Evolutionary conservation across 2,797 vertebrate genomes (phyloP), one percentile per base, ranked within the genome.

Genomic region (Scolopax rusticola): DNA sequence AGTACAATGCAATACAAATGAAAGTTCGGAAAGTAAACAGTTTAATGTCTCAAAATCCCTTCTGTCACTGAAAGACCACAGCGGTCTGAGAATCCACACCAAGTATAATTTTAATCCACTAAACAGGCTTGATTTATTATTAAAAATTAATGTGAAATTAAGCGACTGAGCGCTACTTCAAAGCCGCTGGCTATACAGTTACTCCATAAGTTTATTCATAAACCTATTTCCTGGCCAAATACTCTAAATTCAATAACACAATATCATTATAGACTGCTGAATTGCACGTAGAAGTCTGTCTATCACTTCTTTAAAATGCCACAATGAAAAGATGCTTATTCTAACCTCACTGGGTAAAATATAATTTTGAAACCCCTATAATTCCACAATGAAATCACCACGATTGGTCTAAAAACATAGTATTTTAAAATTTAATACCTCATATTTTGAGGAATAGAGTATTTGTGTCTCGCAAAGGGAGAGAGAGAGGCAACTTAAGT

Each of bases 21-120:
- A 30, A 82, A 84, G n/a, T 67, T 82, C 74, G 93, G 57, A 96
- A 92, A 95, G 45, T 87, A 89, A 96, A 95, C 48, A 64, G 38
- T 53, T 82, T 33, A 41, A 77, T 13, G 19, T 47, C 78, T 93
- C 68, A 83, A 77, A 95, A 91, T 80, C 33, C 25, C 15, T 74
- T 64, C 50, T 70, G 70, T 50, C 67, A 84, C 70, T 17, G 12
- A 64, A 40, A 84, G 82, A 84, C 50, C 10, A 1, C 87, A 93
- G 41, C 84, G 43, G 45, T 89, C 67, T 57, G 82, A 87, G 64
- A 93, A 93, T 73, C 32, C 79, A 85, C 61, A 89, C 15, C 51
- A 73, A 89, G 28, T 56, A 33, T 48, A 89, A 92, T 82, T 87
- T 83, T 82, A 92, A 84, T 89, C 85, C 36, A 90, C 69, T 90